These are phyloP conservation scores for Cairina moschata DNA, from an alignment of 2,113 vertebrate genomes.

Conservation along the genomic window DNA sequence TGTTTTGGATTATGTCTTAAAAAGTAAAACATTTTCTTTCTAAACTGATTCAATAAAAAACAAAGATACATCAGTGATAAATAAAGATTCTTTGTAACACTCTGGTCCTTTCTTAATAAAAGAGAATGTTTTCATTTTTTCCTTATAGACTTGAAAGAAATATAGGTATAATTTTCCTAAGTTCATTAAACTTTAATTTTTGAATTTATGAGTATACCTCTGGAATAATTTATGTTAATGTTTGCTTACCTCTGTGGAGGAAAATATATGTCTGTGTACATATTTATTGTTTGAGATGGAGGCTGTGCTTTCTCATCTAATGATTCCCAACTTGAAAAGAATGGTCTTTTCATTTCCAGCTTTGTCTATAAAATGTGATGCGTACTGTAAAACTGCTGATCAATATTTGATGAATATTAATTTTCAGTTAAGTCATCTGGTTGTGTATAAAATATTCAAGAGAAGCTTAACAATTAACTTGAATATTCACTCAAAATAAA, in stretches of 20 bases:
- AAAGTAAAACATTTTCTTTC: not conserved
- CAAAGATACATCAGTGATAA: not conserved
- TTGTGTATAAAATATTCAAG: not conserved
- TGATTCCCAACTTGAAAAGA: not conserved
- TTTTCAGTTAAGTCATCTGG: not conserved
- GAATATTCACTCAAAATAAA: not conserved
- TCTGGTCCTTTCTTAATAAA: not conserved
- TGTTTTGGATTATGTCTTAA: not conserved
- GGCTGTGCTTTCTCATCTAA: not conserved
- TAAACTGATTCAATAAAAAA: not conserved
- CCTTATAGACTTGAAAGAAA: not conserved
- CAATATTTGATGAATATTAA: not conserved
- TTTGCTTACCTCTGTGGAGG: not conserved
- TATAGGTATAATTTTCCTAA: not conserved
- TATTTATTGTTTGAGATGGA: not conserved
- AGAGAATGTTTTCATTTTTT: not conserved
- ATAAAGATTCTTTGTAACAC: not conserved
- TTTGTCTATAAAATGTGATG: not conserved
- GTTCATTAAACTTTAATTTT: constrained; percentile 23
- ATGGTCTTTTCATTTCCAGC: not conserved
- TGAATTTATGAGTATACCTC: not conserved
- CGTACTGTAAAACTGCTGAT: not conserved
- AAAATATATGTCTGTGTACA: not conserved
- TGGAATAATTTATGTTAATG: constrained; percentile 2
- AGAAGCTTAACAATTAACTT: not conserved